Conservation (phyloP, 2,797 vertebrate species). For the Siniperca scherzeri region DNA sequence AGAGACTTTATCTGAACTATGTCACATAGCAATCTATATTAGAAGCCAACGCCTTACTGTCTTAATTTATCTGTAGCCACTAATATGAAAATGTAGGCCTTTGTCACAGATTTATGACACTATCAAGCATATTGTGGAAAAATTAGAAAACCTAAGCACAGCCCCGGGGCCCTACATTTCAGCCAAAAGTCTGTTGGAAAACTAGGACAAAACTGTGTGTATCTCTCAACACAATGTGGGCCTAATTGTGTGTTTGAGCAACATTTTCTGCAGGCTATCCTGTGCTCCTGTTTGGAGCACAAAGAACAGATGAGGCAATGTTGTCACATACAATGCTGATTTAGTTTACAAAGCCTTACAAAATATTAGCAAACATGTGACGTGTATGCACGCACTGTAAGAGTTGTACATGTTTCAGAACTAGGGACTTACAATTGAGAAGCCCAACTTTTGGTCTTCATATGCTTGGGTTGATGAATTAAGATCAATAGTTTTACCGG, state of each 20-base stretch:
- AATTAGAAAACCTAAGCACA: conserved; percentile 33
- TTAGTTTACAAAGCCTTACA: conserved; percentile 24
- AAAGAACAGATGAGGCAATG: conserved; percentile 53
- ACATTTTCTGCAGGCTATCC: conserved; percentile 39
- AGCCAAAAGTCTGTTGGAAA: conserved; percentile 69
- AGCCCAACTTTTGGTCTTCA: conserved; percentile 16
- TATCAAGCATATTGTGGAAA: conserved; percentile 46
- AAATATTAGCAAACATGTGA: conserved; percentile 24
- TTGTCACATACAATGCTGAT: conserved; percentile 45
- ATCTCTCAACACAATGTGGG: conserved; percentile 51
- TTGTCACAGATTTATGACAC: conserved; percentile 54
- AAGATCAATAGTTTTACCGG: not conserved
- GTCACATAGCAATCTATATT: conserved; percentile 39
- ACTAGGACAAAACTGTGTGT: conserved; percentile 69
- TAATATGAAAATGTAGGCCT: conserved; percentile 52
- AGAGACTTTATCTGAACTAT: conserved; percentile 42
- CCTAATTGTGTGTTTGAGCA: conserved; percentile 52
- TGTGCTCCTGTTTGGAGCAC: conserved; percentile 33
- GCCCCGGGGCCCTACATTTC: conserved; percentile 50
- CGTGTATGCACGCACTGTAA: not conserved
- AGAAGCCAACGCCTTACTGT: conserved; percentile 10
- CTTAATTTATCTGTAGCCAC: conserved; percentile 37
- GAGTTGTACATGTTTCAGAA: conserved; percentile 30
- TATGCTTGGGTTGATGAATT: not conserved
- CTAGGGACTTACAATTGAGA: conserved; percentile 8